Conservation (phyloP, 2,113 vertebrate genomes). For the Arenaria interpres region DNA sequence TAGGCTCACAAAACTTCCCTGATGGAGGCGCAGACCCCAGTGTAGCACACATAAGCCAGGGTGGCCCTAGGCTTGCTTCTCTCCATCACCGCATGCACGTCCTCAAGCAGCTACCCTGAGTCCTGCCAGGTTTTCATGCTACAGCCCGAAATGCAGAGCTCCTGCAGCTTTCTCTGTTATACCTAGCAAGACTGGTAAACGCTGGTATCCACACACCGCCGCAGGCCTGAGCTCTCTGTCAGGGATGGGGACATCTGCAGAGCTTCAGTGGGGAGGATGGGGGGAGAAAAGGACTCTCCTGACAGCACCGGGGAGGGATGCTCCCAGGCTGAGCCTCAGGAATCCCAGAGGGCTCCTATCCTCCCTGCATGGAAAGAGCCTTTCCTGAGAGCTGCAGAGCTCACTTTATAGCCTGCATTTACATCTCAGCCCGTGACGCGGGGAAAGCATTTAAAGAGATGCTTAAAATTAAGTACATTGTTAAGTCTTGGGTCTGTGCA, state of each 20-base stretch:
- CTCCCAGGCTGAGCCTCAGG: not conserved
- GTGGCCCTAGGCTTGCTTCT: not conserved
- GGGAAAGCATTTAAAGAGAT: slow-evolving; percentile 27
- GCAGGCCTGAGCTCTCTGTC: not conserved
- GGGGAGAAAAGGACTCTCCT: not conserved
- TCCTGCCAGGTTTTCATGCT: not conserved
- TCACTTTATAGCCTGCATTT: not conserved
- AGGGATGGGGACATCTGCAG: not conserved
- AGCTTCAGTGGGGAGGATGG: accelerated
- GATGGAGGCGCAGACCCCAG: not conserved
- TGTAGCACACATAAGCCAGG: not conserved
- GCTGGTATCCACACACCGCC: not conserved
- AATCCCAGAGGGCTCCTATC: not conserved
- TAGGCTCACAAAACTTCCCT: not conserved
- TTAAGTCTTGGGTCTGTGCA: not conserved
- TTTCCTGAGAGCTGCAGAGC: not conserved
- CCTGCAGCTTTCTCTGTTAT: not conserved
- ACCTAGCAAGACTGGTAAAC: not conserved
- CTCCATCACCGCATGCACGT: not conserved
- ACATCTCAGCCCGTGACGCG: not conserved
- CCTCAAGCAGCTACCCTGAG: not conserved
- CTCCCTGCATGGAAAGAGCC: accelerated
- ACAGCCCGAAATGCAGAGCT: not conserved
- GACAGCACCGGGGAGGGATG: not conserved
- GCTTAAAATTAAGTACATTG: not conserved